phyloP scores from a whole-genome alignment of 2,113 vertebrate genomes.

The Arenaria interpres region DNA sequence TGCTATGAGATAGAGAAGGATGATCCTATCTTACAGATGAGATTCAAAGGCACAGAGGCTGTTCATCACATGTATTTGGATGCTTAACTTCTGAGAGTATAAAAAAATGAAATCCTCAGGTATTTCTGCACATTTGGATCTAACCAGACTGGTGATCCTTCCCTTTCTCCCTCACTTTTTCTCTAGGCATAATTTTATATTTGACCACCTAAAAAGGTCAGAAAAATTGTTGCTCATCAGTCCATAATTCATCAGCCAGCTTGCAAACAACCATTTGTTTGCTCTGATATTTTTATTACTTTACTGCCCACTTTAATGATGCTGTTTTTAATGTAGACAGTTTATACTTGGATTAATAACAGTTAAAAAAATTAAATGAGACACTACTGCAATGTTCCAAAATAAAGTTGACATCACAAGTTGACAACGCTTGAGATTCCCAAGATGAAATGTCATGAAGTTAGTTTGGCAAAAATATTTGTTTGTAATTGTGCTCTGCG shows the following conservation, averaged over 20 bases:
- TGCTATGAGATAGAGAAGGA: neutral
- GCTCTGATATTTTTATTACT: neutral
- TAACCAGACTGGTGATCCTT: neutral
- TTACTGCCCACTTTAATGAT: neutral
- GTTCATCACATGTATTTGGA: neutral
- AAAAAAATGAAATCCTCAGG: neutral
- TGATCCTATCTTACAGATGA: neutral
- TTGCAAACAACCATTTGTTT: neutral
- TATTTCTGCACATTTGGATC: neutral
- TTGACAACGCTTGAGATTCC: neutral
- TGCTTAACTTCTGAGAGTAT: neutral
- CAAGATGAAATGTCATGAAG: neutral
- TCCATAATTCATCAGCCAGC: neutral
- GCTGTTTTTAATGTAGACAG: neutral
- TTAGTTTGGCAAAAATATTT: neutral
- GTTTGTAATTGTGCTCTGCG: neutral
- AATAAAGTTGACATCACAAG: neutral
- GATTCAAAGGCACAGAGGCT: neutral
- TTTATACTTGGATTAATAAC: constrained; percentile 6
- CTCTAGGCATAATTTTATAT: neutral
- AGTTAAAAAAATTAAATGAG: neutral
- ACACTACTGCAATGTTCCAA: neutral
- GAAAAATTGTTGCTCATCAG: neutral
- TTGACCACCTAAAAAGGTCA: neutral
- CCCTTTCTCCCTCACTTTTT: neutral